Evolutionary conservation across 2,113 vertebrate species (phyloP).

Genomic region (Forbesichthys agassizii): DNA sequence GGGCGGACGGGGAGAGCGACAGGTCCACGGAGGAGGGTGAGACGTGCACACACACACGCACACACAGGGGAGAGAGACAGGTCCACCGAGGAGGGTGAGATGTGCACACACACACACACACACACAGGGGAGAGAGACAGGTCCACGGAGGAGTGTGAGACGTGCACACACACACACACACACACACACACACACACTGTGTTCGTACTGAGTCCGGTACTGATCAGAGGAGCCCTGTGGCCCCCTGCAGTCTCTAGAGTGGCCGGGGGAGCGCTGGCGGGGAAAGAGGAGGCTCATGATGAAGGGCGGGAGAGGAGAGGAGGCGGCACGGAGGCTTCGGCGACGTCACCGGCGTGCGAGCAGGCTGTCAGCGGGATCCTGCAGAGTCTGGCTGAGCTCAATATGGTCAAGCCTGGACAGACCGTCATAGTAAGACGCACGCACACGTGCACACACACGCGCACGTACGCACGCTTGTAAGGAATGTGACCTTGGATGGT

Average conservation of each 20-base stretch:
- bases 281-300: conserved; percentile 47
- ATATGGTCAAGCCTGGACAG: conserved; percentile 76
- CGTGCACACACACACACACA: too few species aligned
- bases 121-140: not conserved
- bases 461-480: not conserved
- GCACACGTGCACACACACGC: not conserved
- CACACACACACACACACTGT: not conserved
- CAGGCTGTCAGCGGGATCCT: conserved; percentile 78
- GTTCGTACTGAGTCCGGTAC: not conserved
- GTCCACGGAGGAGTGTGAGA: too few species aligned
- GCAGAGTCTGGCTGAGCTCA: conserved; percentile 75
- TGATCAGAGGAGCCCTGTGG: conserved; percentile 1
- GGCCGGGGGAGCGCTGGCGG: conserved; percentile 62
- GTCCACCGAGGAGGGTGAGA: conserved; percentile 78
- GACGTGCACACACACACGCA: not conserved
- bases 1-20: conserved; percentile 77
- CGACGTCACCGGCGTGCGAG: conserved; percentile 63
- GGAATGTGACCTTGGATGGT: conserved; percentile 3
- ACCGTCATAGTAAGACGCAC: conserved; percentile 67
- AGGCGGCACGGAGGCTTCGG: conserved; percentile 38
- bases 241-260: conserved; percentile 65
- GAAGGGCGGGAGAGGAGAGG: conserved; percentile 32
- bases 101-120: not conserved
- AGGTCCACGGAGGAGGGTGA: conserved; percentile 80
- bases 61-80: conserved; percentile 71